Evolutionary conservation across 2,113 vertebrate species (phyloP).

Genomic region (Origma solitaria): DNA sequence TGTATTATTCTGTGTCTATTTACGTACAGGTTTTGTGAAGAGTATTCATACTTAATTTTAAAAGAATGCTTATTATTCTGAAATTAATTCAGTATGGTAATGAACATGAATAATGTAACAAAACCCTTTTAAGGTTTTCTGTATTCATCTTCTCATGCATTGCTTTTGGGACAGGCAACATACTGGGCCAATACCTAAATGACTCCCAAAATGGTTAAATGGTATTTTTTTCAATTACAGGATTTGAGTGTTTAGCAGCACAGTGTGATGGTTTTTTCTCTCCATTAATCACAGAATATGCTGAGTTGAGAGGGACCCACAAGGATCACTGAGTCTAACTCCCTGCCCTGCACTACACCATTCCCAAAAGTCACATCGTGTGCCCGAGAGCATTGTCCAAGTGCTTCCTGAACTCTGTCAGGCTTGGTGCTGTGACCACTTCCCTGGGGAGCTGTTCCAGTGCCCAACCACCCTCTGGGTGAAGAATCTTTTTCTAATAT

Average conservation of each 20-base stretch:
- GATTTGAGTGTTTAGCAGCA: neutral
- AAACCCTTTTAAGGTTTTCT: neutral
- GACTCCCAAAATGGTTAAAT: neutral
- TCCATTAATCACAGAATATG: neutral
- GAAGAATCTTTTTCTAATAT: neutral
- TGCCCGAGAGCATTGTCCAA: neutral
- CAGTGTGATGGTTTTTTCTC: neutral
- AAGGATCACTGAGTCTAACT: neutral
- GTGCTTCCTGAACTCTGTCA: neutral
- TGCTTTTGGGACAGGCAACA: neutral
- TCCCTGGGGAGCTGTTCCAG: neutral
- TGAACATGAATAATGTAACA: neutral
- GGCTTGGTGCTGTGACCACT: neutral
- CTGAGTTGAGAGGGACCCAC: neutral
- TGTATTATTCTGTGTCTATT: neutral
- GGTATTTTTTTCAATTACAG: neutral
- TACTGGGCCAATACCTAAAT: neutral
- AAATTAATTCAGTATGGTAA: neutral
- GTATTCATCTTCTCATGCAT: neutral
- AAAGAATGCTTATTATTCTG: neutral
- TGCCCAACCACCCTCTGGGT: neutral
- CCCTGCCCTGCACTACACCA: neutral
- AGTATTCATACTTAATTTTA: neutral
- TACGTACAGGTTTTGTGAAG: neutral
- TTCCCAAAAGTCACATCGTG: neutral